Percentiles rank a stretch among this genome's conserved stretches.
Conservation (phyloP, 2,888 invertebrate species). For the Merodon equestris region DNA sequence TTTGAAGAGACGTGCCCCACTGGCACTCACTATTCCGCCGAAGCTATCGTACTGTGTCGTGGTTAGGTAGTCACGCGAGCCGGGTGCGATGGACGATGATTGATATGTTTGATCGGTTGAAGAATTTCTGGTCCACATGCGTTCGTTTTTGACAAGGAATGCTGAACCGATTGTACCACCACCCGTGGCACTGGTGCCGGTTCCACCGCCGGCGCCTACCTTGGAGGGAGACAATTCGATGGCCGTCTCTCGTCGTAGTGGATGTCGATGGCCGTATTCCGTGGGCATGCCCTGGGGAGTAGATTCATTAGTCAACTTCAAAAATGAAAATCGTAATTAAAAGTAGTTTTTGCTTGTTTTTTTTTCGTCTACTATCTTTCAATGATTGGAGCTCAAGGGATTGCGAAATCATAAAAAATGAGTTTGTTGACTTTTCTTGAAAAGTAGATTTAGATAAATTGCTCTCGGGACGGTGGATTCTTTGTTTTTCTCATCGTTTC, state of each 20-base stretch:
- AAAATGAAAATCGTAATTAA: conserved; percentile 38
- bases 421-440: too few species aligned
- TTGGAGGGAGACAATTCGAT: conserved; percentile 78
- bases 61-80: conserved; percentile 77
- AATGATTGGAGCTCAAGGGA: too few species aligned
- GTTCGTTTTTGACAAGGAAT: conserved; percentile 74
- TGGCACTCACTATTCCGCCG: conserved; percentile 65
- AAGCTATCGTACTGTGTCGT: conserved; percentile 73
- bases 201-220: conserved; percentile 71
- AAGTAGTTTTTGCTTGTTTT: too few species aligned
- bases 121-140: conserved; percentile 75
- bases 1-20: conserved; percentile 73
- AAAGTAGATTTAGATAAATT: too few species aligned
- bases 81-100: conserved; percentile 73
- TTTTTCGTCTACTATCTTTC: too few species aligned
- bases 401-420: too few species aligned
- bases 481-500: too few species aligned
- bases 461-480: too few species aligned
- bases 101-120: conserved; percentile 76
- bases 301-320: conserved; percentile 35
- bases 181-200: conserved; percentile 65
- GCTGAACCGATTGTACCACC: conserved; percentile 65
- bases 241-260: conserved; percentile 77
- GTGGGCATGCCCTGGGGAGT: conserved; percentile 74
- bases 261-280: conserved; percentile 77